Percentiles rank a stretch among this genome's conserved stretches.
These are phyloP conservation scores for Drosophila cognata DNA, from an alignment of 2,888 invertebrate genomes.

Conservation along the genomic window DNA sequence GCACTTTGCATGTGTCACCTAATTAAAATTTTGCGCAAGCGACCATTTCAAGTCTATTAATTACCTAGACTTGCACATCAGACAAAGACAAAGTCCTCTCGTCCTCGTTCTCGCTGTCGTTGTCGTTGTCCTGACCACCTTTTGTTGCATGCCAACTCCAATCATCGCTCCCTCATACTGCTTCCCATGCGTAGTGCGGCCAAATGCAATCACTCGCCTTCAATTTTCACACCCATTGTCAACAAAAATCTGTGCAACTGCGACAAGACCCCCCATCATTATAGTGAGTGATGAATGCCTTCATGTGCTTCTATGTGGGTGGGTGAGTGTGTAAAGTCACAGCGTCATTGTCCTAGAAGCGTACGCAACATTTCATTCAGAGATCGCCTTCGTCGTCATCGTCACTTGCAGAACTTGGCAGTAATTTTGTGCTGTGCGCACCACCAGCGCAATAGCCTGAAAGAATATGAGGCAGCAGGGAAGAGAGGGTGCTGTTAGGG, in stretches of 20 bases:
- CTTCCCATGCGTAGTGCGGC: constrained; percentile 23
- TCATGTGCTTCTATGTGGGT: constrained; percentile 19
- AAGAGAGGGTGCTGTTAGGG: not conserved
- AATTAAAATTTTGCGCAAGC: constrained; percentile 76
- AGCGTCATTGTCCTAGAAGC: constrained; percentile 68
- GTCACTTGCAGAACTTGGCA: constrained; percentile 75
- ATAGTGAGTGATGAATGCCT: constrained; percentile 64
- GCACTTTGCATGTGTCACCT: constrained; percentile 75
- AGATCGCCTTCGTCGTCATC: constrained; percentile 38
- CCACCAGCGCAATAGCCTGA: constrained; percentile 34
- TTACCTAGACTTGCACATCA: constrained; percentile 62
- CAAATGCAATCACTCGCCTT: constrained; percentile 80
- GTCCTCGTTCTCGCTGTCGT: not conserved
- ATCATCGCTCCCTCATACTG: not conserved
- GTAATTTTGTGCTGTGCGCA: constrained; percentile 70
- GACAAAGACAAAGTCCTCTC: constrained; percentile 41
- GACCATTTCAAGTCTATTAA: constrained; percentile 80
- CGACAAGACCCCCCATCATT: constrained; percentile 68
- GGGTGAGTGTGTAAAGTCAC: constrained; percentile 40
- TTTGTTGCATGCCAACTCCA: constrained; percentile 27
- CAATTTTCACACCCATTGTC: constrained; percentile 80
- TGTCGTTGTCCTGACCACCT: constrained; percentile 10
- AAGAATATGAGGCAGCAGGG: constrained; percentile 14
- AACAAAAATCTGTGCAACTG: constrained; percentile 76
- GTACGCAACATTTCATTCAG: constrained; percentile 72